Evolutionary conservation across 2,113 vertebrate genomes (phyloP).

Genomic region (Proterorhinus semilunaris): DNA sequence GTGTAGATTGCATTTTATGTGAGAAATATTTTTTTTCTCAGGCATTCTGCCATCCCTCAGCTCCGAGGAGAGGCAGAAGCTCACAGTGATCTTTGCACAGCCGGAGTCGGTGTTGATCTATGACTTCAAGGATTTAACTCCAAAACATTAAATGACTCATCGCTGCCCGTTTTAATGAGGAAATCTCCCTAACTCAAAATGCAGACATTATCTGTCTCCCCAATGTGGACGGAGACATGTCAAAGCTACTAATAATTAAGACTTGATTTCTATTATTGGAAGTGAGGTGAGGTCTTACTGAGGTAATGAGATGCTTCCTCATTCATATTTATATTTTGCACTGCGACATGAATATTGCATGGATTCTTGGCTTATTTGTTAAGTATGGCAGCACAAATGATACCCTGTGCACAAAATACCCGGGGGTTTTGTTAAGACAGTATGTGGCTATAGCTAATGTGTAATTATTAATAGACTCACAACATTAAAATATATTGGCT

Average conservation of each 20-base stretch:
- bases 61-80: slow-evolving; percentile 17
- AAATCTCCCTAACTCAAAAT: background rate
- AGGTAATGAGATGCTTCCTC: slow-evolving; percentile 11
- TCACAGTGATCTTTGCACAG: slow-evolving; percentile 19
- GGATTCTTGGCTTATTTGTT: background rate
- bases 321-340: slow-evolving; percentile 22
- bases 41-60: background rate
- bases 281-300: slow-evolving; percentile 1
- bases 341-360: slow-evolving; percentile 14
- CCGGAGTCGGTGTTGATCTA: slow-evolving; percentile 35
- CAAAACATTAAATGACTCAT: slow-evolving; percentile 11
- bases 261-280: slow-evolving; percentile 5
- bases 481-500: background rate
- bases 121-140: slow-evolving; percentile 19
- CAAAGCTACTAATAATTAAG: slow-evolving; percentile 5
- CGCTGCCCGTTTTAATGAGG: slow-evolving; percentile 1
- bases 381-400: background rate
- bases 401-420: background rate
- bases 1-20: background rate
- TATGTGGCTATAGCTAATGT: background rate
- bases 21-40: background rate
- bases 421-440: background rate
- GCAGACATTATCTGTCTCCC: background rate
- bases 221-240: background rate
- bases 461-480: no score